Percentiles rank a stretch among this genome's conserved stretches.
phyloP scores from a whole-genome alignment of 2,797 vertebrate species.

The Poecilia gillii region DNA sequence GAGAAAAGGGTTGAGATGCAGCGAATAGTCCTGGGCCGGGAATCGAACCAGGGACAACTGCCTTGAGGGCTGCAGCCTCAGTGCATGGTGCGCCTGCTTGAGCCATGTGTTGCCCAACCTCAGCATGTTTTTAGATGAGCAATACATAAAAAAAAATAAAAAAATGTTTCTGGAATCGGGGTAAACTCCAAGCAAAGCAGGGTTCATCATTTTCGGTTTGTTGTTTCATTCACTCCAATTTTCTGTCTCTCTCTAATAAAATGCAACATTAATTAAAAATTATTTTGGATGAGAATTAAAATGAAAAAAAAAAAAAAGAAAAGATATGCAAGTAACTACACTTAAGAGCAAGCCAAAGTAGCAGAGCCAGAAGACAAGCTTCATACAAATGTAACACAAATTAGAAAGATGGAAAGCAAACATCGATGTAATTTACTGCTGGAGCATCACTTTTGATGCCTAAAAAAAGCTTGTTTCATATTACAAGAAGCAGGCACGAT shows the following conservation, averaged over 20 bases:
- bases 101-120: too few relatives aligned
- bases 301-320: neutral
- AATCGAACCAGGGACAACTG: too few relatives aligned
- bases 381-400: neutral
- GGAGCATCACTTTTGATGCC: conserved; percentile 2
- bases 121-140: neutral
- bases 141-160: neutral
- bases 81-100: too few relatives aligned
- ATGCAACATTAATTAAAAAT: neutral
- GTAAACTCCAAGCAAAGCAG: neutral
- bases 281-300: neutral
- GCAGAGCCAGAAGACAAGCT: neutral
- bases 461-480: conserved; percentile 13
- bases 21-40: too few relatives aligned
- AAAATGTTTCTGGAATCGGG: neutral
- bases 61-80: too few relatives aligned
- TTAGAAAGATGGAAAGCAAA: neutral
- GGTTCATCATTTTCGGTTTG: neutral
- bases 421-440: neutral
- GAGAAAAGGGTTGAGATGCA: too few relatives aligned
- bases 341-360: neutral
- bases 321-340: neutral
- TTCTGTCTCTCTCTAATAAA: neutral
- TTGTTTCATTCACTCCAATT: neutral
- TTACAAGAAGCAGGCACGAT: conserved; percentile 25